These are phyloP conservation scores for Zapornia atra DNA, from an alignment of 2,113 vertebrate genomes.

Conservation along the genomic window DNA sequence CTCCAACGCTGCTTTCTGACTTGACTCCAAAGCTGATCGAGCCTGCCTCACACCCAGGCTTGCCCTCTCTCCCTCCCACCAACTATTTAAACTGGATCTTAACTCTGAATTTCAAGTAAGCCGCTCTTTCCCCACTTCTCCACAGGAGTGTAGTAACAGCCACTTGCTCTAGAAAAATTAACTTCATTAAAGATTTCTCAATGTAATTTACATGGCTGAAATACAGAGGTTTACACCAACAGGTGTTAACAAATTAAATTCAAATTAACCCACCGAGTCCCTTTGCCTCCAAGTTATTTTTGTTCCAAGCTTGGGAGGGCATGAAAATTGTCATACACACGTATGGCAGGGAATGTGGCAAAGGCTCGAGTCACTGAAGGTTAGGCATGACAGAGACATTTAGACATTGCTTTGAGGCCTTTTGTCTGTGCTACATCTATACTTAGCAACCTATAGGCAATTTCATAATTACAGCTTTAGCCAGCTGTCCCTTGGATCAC, in stretches of 20 bases:
- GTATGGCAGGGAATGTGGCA: background rate
- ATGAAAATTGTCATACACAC: background rate
- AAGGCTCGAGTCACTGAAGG: background rate
- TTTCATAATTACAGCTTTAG: background rate
- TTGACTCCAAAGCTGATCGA: background rate
- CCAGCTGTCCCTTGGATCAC: background rate
- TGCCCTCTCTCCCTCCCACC: background rate
- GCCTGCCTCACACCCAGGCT: background rate
- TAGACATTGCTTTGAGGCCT: background rate
- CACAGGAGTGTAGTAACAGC: background rate
- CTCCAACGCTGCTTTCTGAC: background rate
- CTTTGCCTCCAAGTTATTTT: background rate
- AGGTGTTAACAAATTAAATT: background rate
- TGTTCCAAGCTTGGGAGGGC: background rate
- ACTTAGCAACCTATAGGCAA: background rate
- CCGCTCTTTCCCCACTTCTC: background rate
- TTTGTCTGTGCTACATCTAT: background rate
- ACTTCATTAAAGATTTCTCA: background rate
- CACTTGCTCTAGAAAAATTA: background rate
- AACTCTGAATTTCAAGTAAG: background rate
- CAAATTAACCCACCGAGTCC: background rate
- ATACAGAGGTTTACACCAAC: background rate
- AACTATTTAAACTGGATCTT: background rate
- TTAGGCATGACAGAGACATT: background rate
- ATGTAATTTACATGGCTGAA: background rate